A percentile compares a stretch with the other conserved stretches of the same genome.
Evolutionary conservation across 2,797 vertebrate genomes (phyloP).

Genomic region (Avahi laniger): DNA sequence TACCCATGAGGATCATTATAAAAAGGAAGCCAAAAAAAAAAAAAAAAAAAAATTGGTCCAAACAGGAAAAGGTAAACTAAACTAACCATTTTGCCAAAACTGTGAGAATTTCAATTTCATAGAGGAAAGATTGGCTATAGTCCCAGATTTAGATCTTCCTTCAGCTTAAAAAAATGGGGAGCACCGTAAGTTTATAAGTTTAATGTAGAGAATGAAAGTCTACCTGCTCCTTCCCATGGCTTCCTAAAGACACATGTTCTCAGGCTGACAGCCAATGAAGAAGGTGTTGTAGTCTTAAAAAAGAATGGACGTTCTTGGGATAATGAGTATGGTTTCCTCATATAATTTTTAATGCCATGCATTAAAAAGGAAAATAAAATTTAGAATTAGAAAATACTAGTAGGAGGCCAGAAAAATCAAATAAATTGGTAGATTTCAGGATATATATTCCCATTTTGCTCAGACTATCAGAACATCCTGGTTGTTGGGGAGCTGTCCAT

Average conservation of each 20-base stretch:
- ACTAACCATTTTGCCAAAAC: not conserved
- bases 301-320: not conserved
- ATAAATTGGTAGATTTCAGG: not conserved
- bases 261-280: not conserved
- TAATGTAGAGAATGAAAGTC: not conserved
- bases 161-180: not conserved
- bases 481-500: not conserved
- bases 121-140: not conserved
- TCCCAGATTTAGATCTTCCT: not conserved
- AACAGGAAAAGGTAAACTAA: not conserved
- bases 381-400: not conserved
- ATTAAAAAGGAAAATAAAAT: not conserved
- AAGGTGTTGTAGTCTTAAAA: not conserved
- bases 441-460: not conserved
- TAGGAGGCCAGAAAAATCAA: not conserved
- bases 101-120: not conserved
- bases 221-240: not conserved
- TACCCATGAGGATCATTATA: not conserved
- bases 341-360: not conserved
- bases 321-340: not conserved
- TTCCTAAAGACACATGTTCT: not conserved
- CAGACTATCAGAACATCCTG: rapidly evolving
- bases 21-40: not conserved
- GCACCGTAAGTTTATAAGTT: not conserved
- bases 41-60: not conserved